Conservation (phyloP, 2,113 vertebrate species). For the Triplophysa siluroides region DNA sequence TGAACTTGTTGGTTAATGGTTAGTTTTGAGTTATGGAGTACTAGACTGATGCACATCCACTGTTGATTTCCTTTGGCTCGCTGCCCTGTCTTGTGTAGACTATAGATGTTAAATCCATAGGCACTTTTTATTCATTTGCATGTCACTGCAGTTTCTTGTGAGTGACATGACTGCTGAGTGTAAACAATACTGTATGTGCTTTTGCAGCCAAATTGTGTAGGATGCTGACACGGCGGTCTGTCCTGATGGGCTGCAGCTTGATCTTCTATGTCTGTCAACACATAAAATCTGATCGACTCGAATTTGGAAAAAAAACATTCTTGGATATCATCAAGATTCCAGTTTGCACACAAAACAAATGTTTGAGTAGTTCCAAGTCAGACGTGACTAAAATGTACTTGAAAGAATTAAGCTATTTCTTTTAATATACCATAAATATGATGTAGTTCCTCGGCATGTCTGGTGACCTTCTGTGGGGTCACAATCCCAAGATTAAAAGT, state of each 20-base stretch:
- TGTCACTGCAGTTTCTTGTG: conserved; percentile 11
- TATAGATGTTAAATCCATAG: background rate
- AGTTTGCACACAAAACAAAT: too few species aligned
- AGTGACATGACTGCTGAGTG: conserved; percentile 24
- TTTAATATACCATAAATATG: too few species aligned
- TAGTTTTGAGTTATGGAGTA: conserved; percentile 52
- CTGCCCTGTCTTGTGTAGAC: conserved; percentile 55
- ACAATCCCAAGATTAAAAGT: too few species aligned
- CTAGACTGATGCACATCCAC: conserved; percentile 54
- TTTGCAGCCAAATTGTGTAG: background rate
- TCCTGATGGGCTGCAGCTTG: conserved; percentile 1
- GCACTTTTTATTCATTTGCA: conserved; percentile 15
- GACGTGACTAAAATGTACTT: too few species aligned
- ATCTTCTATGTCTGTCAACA: background rate
- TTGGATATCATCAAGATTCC: background rate
- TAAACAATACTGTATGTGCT: background rate
- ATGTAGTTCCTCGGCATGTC: too few species aligned
- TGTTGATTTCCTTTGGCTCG: conserved; percentile 64
- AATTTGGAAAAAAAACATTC: conserved; percentile 8
- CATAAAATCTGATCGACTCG: background rate
- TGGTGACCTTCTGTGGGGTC: too few species aligned
- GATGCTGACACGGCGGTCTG: background rate
- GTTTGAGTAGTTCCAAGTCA: too few species aligned
- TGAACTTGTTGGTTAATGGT: conserved; percentile 32
- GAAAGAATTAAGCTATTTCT: too few species aligned